Evolutionary conservation across 2,797 vertebrate genomes (phyloP).

Genomic region (Sebastes vulpes): DNA sequence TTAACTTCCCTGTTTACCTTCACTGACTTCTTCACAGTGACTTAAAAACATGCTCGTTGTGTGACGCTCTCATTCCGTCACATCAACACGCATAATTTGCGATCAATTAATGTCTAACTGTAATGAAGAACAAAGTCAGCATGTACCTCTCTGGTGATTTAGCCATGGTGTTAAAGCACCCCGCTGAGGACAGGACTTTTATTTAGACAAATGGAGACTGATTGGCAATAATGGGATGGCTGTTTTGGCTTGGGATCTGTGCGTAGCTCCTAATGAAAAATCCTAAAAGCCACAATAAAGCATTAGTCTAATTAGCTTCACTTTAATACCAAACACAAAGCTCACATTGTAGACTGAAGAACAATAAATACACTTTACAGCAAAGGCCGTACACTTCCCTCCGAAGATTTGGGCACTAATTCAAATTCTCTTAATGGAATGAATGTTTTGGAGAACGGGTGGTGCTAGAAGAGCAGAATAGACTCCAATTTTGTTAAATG

Average conservation of each 20-base stretch:
- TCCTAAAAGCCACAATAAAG: constrained; percentile 48
- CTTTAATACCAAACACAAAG: constrained; percentile 29
- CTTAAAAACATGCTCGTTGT: neutral
- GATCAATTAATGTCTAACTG: neutral
- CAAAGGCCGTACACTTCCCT: neutral
- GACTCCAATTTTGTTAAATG: constrained; percentile 1
- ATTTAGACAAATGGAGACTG: constrained; percentile 32
- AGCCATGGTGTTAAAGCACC: neutral
- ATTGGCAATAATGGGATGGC: constrained; percentile 44
- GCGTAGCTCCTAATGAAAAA: constrained; percentile 27
- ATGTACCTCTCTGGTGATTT: constrained; percentile 5
- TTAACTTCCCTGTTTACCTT: neutral
- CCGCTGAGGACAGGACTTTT: neutral
- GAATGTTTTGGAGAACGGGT: neutral
- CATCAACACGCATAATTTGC: neutral
- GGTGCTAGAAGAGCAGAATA: neutral
- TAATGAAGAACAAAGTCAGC: neutral
- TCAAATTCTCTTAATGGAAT: constrained; percentile 41
- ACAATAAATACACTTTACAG: constrained; percentile 14
- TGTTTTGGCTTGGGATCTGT: constrained; percentile 42
- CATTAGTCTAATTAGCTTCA: constrained; percentile 54
- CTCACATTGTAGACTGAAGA: constrained; percentile 19
- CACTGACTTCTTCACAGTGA: neutral
- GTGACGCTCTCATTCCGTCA: neutral
- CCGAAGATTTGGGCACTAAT: constrained; percentile 42